These are phyloP conservation scores for Nudaria mundana DNA, from an alignment of 2,888 invertebrate genomes.

Conservation along the genomic window DNA sequence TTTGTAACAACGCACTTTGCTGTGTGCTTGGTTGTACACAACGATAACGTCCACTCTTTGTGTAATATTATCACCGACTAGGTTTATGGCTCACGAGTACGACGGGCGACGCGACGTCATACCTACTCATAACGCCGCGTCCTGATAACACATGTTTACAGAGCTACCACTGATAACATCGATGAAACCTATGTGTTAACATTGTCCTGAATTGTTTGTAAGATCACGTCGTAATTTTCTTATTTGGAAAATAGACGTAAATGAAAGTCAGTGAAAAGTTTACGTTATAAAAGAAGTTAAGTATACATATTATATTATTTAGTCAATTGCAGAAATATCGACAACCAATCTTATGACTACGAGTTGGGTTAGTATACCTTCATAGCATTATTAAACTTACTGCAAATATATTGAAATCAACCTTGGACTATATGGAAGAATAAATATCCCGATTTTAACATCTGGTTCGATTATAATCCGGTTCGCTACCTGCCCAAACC, in stretches of 20 bases:
- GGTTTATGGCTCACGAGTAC: constrained; percentile 30
- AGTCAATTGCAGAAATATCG: no score
- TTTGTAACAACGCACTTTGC: constrained; percentile 15
- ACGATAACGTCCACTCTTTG: constrained; percentile 30
- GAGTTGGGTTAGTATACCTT: no score
- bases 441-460: constrained; percentile 40
- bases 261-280: no score
- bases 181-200: constrained; percentile 2
- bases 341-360: no score
- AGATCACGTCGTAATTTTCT: constrained; percentile 1
- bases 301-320: no score
- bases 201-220: background rate
- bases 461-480: constrained; percentile 59
- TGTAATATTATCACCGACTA: constrained; percentile 33
- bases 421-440: constrained; percentile 22
- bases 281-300: no score
- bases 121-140: constrained; percentile 39
- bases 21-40: constrained; percentile 22
- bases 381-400: no score
- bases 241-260: no score
- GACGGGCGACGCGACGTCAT: constrained; percentile 24
- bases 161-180: constrained; percentile 19
- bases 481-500: constrained; percentile 63
- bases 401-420: constrained; percentile 17
- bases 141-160: constrained; percentile 33